phyloP scores from a whole-genome alignment of 1,140 invertebrate species.

The Caenorhabditis briggsae region DNA sequence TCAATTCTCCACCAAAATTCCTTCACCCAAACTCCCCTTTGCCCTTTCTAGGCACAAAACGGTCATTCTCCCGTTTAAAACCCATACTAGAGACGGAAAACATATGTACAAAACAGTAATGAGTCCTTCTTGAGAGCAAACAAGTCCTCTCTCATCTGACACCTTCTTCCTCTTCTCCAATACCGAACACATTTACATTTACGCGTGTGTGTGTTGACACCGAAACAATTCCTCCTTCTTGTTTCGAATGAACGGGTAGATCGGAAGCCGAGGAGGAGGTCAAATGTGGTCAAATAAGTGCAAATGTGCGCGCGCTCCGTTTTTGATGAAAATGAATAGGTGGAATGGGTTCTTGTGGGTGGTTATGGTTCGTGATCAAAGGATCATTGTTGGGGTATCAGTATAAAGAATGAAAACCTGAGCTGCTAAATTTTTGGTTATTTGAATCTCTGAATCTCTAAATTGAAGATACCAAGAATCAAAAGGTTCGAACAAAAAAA shows the following conservation, averaged over 20 bases:
- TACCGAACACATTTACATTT: constrained; percentile 8
- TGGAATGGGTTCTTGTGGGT: not conserved
- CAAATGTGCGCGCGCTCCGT: constrained; percentile 10
- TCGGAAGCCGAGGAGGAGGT: constrained; percentile 5
- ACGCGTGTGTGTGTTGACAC: constrained; percentile 39
- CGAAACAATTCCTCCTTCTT: constrained; percentile 13
- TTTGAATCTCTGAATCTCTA: no score
- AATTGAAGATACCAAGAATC: no score
- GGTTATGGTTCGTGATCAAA: not conserved
- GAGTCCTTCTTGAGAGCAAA: constrained; percentile 25
- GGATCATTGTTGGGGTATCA: not conserved
- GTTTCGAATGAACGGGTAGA: constrained; percentile 36
- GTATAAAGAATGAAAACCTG: no score
- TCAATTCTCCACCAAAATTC: not conserved
- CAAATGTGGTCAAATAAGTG: constrained; percentile 52
- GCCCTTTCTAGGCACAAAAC: no score
- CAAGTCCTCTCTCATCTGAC: constrained; percentile 1
- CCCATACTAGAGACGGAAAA: no score
- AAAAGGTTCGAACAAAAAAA: no score
- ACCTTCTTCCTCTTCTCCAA: not conserved
- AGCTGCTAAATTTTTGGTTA: no score
- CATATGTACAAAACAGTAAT: constrained; percentile 42
- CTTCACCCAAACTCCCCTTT: not conserved
- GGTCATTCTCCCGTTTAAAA: no score
- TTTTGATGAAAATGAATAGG: not conserved